Base-by-base conservation (phyloP, 1,140 invertebrate genomes). In the Lepidotrigona ventralis region DNA sequence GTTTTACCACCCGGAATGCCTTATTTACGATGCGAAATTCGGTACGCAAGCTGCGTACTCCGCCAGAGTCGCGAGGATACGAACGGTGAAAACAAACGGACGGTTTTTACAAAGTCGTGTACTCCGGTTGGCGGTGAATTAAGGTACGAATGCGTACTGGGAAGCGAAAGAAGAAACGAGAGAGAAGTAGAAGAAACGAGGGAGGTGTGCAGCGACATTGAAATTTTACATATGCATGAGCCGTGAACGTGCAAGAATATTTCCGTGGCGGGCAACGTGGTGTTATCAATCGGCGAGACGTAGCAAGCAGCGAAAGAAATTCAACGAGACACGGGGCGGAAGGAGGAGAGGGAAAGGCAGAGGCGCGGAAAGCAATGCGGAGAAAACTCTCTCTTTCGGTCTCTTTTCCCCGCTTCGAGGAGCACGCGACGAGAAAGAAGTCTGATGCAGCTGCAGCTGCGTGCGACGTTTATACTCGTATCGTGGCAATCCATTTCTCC, bases 361-460 rank as follows among this genome's bases (percentile, higher is more conserved):
- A 29, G n/a, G 64, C 64, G 75, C 64, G 64, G 81, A 87, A 73
- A 51, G 6, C 21, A 39, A 29, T 23, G 17, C 3, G 11, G 23
- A n/a, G 19, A 33, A 39, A 29, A 68, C 53, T 68, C 76, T 53
- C 21, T n/a, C 29, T 33, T n/a, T 29, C 12, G 26, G 1, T 8
- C 54, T 58, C 51, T n/a, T 17, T 46, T 4, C 19, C 1, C 19
- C 39, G 33, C 51, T 29, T 53, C 56, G 51, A 63, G 56, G 63
- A 74, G 71, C 19, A 51, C 64, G 79, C 68, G 84, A 86, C 70
- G 77, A 83, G 77, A 71, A 81, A 70, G 81, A 87, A 88, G 84
- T 89, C 86, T 78, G 84, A 86, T 89, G 87, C 87, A 89, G 80
- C 73, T 81, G 86, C 84, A 84, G 78, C 87, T 89, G 87, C 86